These are phyloP conservation scores for Anthopleura sola DNA, from an alignment of 64 coral and sea anemone species.

Conservation along the genomic window DNA sequence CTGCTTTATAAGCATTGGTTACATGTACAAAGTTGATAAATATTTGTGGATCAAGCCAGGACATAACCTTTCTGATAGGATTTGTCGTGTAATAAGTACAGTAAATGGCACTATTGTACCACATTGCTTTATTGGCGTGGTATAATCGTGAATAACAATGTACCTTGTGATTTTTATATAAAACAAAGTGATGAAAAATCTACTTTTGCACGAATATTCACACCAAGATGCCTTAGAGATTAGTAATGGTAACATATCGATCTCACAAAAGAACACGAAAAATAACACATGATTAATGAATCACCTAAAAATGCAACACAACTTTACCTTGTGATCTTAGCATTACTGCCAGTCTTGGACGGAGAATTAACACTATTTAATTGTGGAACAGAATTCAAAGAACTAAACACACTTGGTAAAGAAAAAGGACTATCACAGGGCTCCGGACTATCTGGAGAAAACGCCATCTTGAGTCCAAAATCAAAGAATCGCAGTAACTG, in stretches of 20 bases:
- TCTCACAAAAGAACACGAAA: too few relatives aligned
- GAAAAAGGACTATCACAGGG: neutral
- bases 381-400: conserved; percentile 1
- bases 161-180: too few relatives aligned
- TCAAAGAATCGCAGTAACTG: neutral
- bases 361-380: neutral
- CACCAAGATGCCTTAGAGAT: neutral
- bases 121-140: too few relatives aligned
- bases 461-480: conserved; percentile 6
- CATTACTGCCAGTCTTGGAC: conserved; percentile 1
- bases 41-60: too few relatives aligned
- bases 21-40: neutral
- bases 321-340: conserved; percentile 19
- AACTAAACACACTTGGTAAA: conserved; percentile 28
- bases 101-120: too few relatives aligned
- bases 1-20: neutral
- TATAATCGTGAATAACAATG: too few relatives aligned
- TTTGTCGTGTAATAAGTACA: too few relatives aligned
- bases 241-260: neutral
- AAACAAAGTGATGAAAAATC: too few relatives aligned
- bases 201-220: neutral
- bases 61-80: too few relatives aligned
- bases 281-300: neutral
- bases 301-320: neutral
- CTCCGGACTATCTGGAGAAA: conserved; percentile 4